phyloP scores from a whole-genome alignment of 2,888 invertebrate genomes.

The Anthoptus insignis region DNA sequence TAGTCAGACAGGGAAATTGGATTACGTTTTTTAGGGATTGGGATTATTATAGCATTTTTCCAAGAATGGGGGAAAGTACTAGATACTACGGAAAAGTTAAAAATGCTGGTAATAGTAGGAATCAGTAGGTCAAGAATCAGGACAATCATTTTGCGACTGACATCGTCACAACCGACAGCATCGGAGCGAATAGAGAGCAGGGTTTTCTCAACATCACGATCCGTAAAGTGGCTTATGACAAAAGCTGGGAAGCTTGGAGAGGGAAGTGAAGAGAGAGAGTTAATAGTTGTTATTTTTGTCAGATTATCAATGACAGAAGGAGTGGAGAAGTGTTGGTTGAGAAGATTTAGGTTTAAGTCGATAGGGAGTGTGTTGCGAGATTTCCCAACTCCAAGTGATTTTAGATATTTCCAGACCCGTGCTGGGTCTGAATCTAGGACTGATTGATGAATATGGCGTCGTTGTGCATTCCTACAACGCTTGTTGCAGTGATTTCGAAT shows the following conservation, averaged over 20 bases:
- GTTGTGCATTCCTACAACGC: not conserved
- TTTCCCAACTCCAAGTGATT: not conserved
- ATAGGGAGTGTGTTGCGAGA: not conserved
- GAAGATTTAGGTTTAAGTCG: not conserved
- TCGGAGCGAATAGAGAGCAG: conserved; percentile 35
- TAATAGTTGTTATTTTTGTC: not conserved
- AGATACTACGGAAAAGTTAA: too few species aligned
- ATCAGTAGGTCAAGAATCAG: too few species aligned
- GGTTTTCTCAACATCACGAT: conserved; percentile 38
- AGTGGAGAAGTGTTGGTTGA: not conserved
- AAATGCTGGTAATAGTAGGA: too few species aligned
- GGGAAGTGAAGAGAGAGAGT: too few species aligned
- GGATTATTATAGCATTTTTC: too few species aligned
- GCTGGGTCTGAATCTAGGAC: not conserved
- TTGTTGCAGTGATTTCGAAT: not conserved
- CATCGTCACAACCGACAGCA: conserved; percentile 41
- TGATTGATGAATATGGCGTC: not conserved
- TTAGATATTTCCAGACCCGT: not conserved
- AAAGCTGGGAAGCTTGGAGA: not conserved
- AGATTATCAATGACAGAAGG: not conserved
- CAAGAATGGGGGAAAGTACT: too few species aligned
- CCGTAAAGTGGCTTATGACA: conserved; percentile 21
- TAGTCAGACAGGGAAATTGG: too few species aligned
- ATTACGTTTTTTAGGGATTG: too few species aligned
- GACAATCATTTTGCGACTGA: conserved; percentile 43